These are phyloP conservation scores for Zapus hudsonius DNA, from an alignment of 2,113 vertebrate species.

Conservation along the genomic window DNA sequence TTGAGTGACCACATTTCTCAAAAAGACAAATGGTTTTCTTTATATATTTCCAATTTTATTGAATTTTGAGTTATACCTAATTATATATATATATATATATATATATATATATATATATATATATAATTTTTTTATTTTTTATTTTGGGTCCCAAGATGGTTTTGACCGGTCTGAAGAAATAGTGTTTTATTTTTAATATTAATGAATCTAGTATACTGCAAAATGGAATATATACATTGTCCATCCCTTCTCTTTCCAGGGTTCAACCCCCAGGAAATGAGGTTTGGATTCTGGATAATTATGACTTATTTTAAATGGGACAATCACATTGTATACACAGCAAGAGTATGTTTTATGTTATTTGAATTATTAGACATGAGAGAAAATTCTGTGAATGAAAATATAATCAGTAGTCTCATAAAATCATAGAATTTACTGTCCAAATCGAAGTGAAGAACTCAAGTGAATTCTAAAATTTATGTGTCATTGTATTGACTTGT, in stretches of 20 bases:
- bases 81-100: too few species aligned
- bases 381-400: conserved; percentile 45
- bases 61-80: background rate
- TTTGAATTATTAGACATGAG: background rate
- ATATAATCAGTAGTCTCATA: background rate
- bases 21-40: conserved; percentile 52
- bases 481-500: background rate
- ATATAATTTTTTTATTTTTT: background rate
- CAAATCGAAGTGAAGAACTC: conserved; percentile 16
- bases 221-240: background rate
- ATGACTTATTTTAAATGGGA: background rate
- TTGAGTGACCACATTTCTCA: conserved; percentile 50
- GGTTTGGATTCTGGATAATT: background rate
- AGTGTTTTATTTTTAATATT: background rate
- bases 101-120: too few species aligned
- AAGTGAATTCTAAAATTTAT: conserved; percentile 13
- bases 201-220: background rate
- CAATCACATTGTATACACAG: background rate
- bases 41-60: background rate
- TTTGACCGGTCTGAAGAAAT: background rate
- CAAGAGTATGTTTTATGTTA: background rate
- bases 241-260: background rate
- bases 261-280: background rate
- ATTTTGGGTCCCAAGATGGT: background rate
- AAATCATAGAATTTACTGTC: background rate